Conservation (phyloP, 1,140 invertebrate genomes). For the Drosophila grimshawi region DNA sequence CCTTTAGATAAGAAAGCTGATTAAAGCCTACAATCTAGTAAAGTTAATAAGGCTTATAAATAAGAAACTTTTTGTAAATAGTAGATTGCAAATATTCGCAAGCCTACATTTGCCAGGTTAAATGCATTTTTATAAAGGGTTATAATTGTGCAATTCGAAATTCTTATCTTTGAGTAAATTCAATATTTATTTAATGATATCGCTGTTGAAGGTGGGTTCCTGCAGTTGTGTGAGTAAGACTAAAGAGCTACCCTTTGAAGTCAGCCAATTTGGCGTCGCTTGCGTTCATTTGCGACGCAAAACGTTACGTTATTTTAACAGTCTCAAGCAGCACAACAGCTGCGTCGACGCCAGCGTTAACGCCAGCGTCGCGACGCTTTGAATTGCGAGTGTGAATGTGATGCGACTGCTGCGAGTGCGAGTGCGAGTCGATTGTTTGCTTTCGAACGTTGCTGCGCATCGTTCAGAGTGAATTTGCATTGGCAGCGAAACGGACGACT, state of each 20-base stretch:
- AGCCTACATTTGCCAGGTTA: no score
- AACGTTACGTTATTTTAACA: background rate
- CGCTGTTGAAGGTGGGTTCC: background rate
- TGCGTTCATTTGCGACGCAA: background rate
- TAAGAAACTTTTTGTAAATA: no score
- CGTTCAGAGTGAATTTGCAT: conserved; percentile 74
- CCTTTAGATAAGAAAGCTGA: no score
- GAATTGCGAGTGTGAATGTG: background rate
- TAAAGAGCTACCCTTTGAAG: conserved; percentile 10
- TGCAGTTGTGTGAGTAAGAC: background rate
- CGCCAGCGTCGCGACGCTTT: conserved; percentile 9
- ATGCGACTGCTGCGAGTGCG: conserved; percentile 5
- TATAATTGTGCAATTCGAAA: background rate
- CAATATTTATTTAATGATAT: background rate
- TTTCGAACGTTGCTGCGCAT: conserved; percentile 15
- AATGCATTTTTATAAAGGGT: no score
- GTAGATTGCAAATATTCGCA: no score
- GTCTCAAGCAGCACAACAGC: background rate
- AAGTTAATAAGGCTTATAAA: no score
- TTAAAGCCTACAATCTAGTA: no score
- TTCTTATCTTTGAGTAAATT: background rate
- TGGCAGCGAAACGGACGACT: conserved; percentile 57
- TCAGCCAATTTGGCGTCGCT: background rate
- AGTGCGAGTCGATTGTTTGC: conserved; percentile 12
- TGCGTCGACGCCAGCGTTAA: background rate